Evolutionary conservation across 2,888 invertebrate genomes (phyloP).

Genomic region (Cheiracanthium punctorium): DNA sequence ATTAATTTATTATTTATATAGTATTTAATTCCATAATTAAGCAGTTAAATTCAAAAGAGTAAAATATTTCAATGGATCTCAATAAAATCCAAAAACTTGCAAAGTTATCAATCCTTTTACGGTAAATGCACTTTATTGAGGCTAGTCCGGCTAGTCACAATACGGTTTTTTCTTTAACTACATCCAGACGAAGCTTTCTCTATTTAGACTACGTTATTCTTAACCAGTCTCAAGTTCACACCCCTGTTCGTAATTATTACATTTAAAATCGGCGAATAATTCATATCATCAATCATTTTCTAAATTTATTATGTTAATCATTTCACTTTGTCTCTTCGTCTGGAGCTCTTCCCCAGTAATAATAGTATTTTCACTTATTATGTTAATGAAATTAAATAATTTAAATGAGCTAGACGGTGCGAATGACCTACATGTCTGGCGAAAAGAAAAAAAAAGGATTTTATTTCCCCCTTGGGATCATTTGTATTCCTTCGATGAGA

Average conservation of each 20-base stretch:
- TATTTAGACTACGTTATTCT: neutral
- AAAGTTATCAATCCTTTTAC: too few relatives aligned
- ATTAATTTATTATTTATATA: too few relatives aligned
- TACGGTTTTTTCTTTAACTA: too few relatives aligned
- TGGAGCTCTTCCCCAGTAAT: neutral
- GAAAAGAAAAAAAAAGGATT: neutral
- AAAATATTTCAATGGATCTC: too few relatives aligned
- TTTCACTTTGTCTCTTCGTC: neutral
- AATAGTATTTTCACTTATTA: neutral
- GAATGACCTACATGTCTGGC: neutral
- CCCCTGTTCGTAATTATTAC: neutral
- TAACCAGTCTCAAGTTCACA: neutral
- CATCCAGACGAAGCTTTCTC: too few relatives aligned
- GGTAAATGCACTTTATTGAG: too few relatives aligned
- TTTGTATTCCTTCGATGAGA: neutral
- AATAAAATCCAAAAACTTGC: too few relatives aligned
- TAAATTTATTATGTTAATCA: neutral
- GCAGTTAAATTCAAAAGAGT: too few relatives aligned
- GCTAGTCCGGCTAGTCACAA: too few relatives aligned
- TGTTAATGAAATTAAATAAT: constrained; percentile 3
- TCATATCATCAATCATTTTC: neutral
- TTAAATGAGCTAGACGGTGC: neutral
- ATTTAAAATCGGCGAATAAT: neutral
- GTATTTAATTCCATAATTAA: too few relatives aligned
- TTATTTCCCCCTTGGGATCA: neutral